Evolutionary conservation across 1,140 invertebrate genomes (phyloP).

Genomic region (Drosophila cardini): DNA sequence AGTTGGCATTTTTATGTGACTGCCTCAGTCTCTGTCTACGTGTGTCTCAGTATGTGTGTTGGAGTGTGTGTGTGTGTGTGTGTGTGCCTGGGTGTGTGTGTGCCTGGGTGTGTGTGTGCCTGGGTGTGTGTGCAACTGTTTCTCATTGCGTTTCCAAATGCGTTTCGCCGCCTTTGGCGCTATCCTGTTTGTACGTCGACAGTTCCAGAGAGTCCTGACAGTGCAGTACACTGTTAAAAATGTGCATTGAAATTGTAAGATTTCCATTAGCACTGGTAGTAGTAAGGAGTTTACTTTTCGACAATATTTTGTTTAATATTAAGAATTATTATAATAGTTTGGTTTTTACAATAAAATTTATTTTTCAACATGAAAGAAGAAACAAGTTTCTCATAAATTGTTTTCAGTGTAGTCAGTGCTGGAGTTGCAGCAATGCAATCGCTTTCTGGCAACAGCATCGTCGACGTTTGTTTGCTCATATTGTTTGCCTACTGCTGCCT

Average conservation of each 20-base stretch:
- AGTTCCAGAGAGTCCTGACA: neutral
- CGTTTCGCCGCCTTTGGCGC: constrained; percentile 71
- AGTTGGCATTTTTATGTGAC: constrained; percentile 76
- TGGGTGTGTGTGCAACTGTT: constrained; percentile 38
- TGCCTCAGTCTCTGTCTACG: constrained; percentile 23
- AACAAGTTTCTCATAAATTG: no score
- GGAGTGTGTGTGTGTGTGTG: constrained; percentile 33
- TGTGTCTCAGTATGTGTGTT: constrained; percentile 21
- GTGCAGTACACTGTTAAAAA: neutral
- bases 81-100: constrained; percentile 32
- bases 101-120: constrained; percentile 18
- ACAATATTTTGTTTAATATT: no score
- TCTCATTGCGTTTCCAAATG: constrained; percentile 76
- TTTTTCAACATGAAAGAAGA: no score
- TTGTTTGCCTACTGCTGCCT: constrained; percentile 80
- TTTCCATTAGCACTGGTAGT: no score
- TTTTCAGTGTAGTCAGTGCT: neutral
- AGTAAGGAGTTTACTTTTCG: no score
- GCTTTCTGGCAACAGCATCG: constrained; percentile 17
- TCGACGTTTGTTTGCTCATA: constrained; percentile 64
- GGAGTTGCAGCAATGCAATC: constrained; percentile 15
- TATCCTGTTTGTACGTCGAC: constrained; percentile 34
- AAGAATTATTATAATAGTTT: no score
- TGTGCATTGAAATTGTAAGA: no score
- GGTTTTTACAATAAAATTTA: no score